Evolutionary conservation across 2,797 vertebrate genomes (phyloP), one percentile per base, ranked within the genome.

Genomic region (Melanitta fusca): DNA sequence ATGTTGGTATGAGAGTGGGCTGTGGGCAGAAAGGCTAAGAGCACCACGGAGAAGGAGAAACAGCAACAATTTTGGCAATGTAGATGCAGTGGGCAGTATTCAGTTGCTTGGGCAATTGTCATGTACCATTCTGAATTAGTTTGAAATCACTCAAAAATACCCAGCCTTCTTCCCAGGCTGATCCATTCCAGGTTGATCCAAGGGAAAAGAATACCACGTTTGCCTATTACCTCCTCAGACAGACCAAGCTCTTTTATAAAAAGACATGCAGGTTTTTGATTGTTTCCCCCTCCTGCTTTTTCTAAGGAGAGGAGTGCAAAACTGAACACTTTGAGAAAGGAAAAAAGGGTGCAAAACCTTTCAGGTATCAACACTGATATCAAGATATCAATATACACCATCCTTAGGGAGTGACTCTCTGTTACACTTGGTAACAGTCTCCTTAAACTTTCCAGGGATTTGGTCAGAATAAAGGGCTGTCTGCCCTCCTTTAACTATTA

Each of bases 1-100:
- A 75, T 34, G 21, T 80, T 80, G 75, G 56, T 36, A 58, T 16
- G 73, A 96, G 28, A 47, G 27, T 2, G 3, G 45, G 39, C 20
- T 39, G 83, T 79, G 78, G 70, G 60, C 28, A 81, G 60, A 91
- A 95, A 94, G 68, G 66, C 66, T 66, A 66, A 53, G 56, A 87
- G 66, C 36, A 28, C 64, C 72, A 60, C 38, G 77, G 70, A 89
- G 53, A 30, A 85, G 70, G 60, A 93, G 27, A 58, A 88, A 65
- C 18, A 32, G 51, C 43, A 89, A 69, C 24, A 47, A 24, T 64
- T 86, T 82, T 82, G 83, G 66, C 68, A 70, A 53, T 21, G 47
- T 0, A 79, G 62, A 83, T 49, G 34, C 49, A 88, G 75, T 17
- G 32, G 87, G 62, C 61, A 83, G 77, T 62, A 79, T 39, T 66